These are phyloP conservation scores for Cryptoprocta ferox DNA, from an alignment of 2,797 vertebrate genomes.

Conservation along the genomic window DNA sequence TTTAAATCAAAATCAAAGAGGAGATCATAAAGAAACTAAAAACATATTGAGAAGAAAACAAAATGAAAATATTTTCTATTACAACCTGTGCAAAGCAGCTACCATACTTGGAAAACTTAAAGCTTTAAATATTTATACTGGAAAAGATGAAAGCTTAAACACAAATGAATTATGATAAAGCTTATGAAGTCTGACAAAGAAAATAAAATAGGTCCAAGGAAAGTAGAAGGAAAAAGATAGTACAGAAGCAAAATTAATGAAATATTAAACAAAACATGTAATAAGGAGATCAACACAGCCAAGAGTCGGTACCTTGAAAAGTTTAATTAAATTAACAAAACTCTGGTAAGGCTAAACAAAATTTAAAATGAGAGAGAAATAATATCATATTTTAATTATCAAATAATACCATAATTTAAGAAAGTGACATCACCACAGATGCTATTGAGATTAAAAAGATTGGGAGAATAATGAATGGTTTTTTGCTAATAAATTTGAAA, in stretches of 20 bases:
- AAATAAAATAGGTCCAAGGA: background rate
- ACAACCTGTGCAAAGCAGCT: background rate
- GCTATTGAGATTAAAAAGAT: background rate
- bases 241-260: background rate
- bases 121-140: background rate
- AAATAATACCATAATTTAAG: background rate
- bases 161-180: background rate
- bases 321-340: background rate
- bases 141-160: background rate
- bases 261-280: background rate
- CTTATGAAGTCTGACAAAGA: background rate
- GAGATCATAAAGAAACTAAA: background rate
- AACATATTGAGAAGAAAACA: background rate
- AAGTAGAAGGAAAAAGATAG: background rate
- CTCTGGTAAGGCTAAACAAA: background rate
- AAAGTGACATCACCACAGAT: background rate
- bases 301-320: background rate
- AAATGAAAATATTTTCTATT: background rate
- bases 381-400: background rate
- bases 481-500: slow-evolving; percentile 34
- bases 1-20: slow-evolving; percentile 20
- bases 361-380: background rate
- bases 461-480: background rate
- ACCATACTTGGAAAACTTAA: background rate
- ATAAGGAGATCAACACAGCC: background rate